Conservation (phyloP, 2,113 vertebrate genomes). For the Phodopus roborovskii region DNA sequence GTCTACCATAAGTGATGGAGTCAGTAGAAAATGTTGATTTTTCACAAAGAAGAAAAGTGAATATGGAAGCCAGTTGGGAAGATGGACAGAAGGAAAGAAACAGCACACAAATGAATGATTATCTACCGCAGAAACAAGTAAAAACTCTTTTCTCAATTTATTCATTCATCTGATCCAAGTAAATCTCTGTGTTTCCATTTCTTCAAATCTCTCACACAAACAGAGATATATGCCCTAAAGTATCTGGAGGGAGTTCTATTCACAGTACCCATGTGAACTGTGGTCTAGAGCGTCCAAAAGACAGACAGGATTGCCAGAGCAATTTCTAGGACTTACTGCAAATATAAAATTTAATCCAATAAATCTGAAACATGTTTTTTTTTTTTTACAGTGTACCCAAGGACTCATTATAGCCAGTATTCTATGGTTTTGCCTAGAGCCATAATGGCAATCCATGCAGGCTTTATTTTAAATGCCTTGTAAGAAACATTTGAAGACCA, state of each 20-base stretch:
- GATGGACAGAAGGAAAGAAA: not conserved
- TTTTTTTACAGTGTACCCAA: slow-evolving; percentile 61
- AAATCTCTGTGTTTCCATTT: not conserved
- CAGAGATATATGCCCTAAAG: not conserved
- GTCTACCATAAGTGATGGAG: not conserved
- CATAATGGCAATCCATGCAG: slow-evolving; percentile 38
- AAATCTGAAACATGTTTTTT: slow-evolving; percentile 54
- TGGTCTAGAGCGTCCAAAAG: not conserved
- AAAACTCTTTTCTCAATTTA: not conserved
- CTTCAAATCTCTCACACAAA: not conserved
- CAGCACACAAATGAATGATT: not conserved
- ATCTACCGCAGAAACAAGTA: not conserved
- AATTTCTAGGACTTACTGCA: slow-evolving; percentile 42
- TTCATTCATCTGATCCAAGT: not conserved
- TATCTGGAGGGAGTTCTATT: not conserved
- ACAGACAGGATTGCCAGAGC: not conserved
- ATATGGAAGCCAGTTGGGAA: not conserved
- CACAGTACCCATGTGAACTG: not conserved
- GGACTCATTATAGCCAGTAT: slow-evolving; percentile 52
- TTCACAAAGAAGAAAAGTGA: not conserved
- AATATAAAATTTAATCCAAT: slow-evolving; percentile 47
- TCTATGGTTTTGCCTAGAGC: slow-evolving; percentile 49
- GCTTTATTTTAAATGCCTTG: slow-evolving; percentile 63
- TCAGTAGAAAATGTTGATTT: not conserved
- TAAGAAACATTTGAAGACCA: slow-evolving; percentile 58